These are phyloP conservation scores for Phalacrocorax carbo DNA, from an alignment of 2,113 vertebrate genomes.

Conservation along the genomic window DNA sequence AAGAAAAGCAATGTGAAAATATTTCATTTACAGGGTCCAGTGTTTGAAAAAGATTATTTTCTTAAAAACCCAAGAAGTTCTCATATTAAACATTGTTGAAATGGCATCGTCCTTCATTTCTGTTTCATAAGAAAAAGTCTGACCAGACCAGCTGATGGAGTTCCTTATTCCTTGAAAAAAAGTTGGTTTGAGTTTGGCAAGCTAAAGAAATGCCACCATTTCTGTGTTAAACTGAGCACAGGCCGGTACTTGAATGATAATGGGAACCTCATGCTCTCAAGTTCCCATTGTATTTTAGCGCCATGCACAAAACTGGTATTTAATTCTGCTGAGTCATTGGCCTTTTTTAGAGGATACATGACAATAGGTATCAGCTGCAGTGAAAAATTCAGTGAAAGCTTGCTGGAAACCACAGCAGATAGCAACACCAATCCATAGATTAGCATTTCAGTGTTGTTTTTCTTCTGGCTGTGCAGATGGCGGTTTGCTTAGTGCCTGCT, in stretches of 20 bases:
- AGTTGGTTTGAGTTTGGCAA: background rate
- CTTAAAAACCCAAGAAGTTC: background rate
- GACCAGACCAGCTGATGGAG: background rate
- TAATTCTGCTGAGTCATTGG: background rate
- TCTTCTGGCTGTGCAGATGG: slow-evolving; percentile 30
- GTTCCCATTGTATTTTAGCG: background rate
- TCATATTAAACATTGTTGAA: background rate
- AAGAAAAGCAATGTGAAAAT: background rate
- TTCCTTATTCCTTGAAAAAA: background rate
- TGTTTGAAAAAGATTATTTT: background rate
- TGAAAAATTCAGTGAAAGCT: background rate
- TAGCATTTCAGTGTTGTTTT: slow-evolving; percentile 19
- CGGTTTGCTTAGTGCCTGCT: background rate
- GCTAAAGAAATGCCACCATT: background rate
- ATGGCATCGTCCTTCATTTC: background rate
- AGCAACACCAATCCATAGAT: background rate
- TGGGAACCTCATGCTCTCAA: background rate
- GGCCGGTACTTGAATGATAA: background rate
- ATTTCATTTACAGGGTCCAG: background rate
- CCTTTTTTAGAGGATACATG: background rate
- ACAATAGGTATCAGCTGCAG: slow-evolving; percentile 54
- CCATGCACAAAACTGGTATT: background rate
- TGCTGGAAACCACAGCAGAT: background rate
- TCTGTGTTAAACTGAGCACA: background rate
- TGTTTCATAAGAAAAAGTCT: background rate